These are phyloP conservation scores for Sebastes minor DNA, from an alignment of 2,797 vertebrate species.

Conservation along the genomic window DNA sequence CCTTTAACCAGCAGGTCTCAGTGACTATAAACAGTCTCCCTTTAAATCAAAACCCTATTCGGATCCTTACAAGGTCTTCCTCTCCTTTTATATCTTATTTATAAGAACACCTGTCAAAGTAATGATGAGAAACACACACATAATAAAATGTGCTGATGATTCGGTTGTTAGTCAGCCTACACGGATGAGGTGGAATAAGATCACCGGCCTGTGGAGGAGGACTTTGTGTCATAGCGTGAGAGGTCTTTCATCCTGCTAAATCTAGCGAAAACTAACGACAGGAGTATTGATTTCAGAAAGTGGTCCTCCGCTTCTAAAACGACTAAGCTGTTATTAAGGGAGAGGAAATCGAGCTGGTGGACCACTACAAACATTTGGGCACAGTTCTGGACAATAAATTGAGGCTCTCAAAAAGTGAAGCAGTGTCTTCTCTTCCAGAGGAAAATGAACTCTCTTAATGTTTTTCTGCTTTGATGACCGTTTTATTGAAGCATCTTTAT, in stretches of 20 bases:
- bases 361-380: neutral
- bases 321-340: neutral
- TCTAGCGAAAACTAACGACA: conserved; percentile 18
- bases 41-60: neutral
- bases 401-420: neutral
- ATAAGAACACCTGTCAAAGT: conserved; percentile 27
- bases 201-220: conserved; percentile 22
- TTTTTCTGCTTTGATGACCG: neutral
- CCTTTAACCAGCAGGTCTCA: neutral
- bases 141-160: conserved; percentile 29
- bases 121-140: conserved; percentile 14
- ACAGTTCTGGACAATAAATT: neutral
- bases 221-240: neutral
- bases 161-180: conserved; percentile 21
- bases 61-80: conserved; percentile 12
- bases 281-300: conserved; percentile 18
- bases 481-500: neutral
- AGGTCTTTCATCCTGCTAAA: conserved; percentile 21
- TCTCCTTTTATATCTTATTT: conserved; percentile 16
- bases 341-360: neutral
- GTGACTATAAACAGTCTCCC: neutral
- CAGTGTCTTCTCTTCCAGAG: neutral
- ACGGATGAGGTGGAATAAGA: conserved; percentile 3
- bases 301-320: neutral
- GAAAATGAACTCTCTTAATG: neutral